These are phyloP conservation scores for Linyphia triangularis DNA, from an alignment of 2,888 invertebrate species.

Conservation along the genomic window DNA sequence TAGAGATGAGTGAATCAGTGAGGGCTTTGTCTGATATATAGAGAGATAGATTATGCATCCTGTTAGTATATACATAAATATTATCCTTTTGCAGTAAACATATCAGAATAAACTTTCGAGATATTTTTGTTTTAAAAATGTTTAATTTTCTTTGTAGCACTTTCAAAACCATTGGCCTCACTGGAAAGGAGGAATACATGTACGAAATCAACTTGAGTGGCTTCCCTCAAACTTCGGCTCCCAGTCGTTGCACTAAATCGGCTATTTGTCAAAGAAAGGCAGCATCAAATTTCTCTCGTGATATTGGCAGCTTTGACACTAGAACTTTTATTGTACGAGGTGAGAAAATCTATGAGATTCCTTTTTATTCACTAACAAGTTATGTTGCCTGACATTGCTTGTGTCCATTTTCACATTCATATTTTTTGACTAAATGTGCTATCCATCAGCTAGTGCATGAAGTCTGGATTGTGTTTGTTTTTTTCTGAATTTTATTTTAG, in stretches of 20 bases:
- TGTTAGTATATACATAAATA: too few species aligned
- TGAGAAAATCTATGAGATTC: background rate
- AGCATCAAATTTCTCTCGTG: constrained; percentile 57
- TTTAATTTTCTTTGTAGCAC: constrained; percentile 44
- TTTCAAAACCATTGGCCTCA: constrained; percentile 48
- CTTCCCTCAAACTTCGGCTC: background rate
- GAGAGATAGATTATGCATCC: too few species aligned
- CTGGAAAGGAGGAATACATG: constrained; percentile 61
- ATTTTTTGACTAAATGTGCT: too few species aligned
- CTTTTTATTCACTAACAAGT: too few species aligned
- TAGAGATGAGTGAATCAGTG: too few species aligned
- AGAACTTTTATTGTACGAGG: constrained; percentile 67
- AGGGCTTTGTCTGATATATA: too few species aligned
- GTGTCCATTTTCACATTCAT: background rate
- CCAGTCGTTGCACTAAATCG: constrained; percentile 66
- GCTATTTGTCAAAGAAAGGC: constrained; percentile 76
- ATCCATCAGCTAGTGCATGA: too few species aligned
- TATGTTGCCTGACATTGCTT: too few species aligned
- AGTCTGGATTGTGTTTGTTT: too few species aligned
- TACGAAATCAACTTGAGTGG: constrained; percentile 74
- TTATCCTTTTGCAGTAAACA: too few species aligned
- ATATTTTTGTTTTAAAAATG: background rate
- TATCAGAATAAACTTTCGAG: too few species aligned
- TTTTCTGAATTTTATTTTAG: too few species aligned
- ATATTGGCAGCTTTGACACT: constrained; percentile 74